These are phyloP conservation scores for Nestor notabilis DNA, from an alignment of 2,113 vertebrate species.

Conservation along the genomic window DNA sequence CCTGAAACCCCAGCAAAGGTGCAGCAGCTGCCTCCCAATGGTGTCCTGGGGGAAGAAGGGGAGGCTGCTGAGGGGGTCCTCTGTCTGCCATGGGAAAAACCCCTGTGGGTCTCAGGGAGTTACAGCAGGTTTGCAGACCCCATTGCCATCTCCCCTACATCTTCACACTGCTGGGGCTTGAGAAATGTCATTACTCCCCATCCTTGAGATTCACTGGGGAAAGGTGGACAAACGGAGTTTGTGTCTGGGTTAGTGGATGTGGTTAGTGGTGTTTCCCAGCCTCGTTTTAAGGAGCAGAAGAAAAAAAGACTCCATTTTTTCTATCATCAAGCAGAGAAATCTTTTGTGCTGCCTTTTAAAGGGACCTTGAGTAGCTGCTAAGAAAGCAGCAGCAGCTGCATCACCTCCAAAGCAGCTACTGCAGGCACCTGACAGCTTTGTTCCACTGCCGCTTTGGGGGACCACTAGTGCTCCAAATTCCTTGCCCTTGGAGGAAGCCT, in stretches of 20 bases:
- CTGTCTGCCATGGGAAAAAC: background rate
- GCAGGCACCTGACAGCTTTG: constrained; percentile 23
- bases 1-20: background rate
- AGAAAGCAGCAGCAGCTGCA: background rate
- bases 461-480: background rate
- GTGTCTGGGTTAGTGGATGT: background rate
- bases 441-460: background rate
- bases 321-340: background rate
- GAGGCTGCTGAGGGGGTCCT: background rate
- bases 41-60: background rate
- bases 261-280: background rate
- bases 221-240: background rate
- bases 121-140: background rate
- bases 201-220: background rate
- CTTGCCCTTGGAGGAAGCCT: background rate
- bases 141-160: background rate
- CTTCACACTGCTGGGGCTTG: background rate
- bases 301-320: background rate
- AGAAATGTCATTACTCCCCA: fast-evolving
- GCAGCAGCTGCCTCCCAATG: background rate
- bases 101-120: background rate
- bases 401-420: background rate
- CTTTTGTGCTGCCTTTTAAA: constrained; percentile 55
- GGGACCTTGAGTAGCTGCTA: background rate
- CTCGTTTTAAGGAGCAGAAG: background rate